Base-by-base conservation (phyloP, 2,797 vertebrate species). In the Poecile montanus region DNA sequence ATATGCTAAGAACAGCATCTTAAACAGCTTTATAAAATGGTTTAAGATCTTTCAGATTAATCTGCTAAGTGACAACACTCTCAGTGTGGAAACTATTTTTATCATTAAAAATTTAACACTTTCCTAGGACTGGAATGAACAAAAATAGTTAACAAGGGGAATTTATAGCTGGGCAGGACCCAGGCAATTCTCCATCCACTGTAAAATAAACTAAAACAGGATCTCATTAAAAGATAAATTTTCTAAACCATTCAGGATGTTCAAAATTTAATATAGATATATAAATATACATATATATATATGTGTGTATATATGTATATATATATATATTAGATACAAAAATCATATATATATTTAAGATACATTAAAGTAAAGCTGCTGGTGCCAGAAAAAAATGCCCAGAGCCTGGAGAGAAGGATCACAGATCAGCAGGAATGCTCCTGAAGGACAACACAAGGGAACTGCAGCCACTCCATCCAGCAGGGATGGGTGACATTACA, bases 11-110 rank as follows among this genome's bases (percentile, higher is more conserved):
- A 93, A 29, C 22, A 66, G 54, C 58, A 77, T 81, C 58, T 89
- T 71, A 82, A 89, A 74, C 30, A 89, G 86, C 38, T 91, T 91
- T 88, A 58, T 34, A 89, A 82, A 93, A 72, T 30, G 29, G 32
- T 76, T 91, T 91, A 40, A 91, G 68, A 75, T 68, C 65, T 72
- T 78, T 50, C 5, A 7, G 50, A 84, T 83, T 88, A 92, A 83
- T 54, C 76, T 77, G 82, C 25, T 80, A 85, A 91, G 57, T n/a
- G 54, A 68, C 54, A 89, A 89, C 50, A 71, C 38, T 71, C 47
- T 78, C 50, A 56, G 2, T 48, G 40, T 47, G 32, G 81, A 29
- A 95, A 68, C 51, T 66, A 44, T 18, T 87, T 60, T 51, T 42
- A 19, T 44, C 85, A 77, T 57, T 88, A 68, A 83, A 88, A 91